These are phyloP conservation scores for Phylloscopus trochilus DNA, from an alignment of 2,113 vertebrate genomes.

Conservation along the genomic window DNA sequence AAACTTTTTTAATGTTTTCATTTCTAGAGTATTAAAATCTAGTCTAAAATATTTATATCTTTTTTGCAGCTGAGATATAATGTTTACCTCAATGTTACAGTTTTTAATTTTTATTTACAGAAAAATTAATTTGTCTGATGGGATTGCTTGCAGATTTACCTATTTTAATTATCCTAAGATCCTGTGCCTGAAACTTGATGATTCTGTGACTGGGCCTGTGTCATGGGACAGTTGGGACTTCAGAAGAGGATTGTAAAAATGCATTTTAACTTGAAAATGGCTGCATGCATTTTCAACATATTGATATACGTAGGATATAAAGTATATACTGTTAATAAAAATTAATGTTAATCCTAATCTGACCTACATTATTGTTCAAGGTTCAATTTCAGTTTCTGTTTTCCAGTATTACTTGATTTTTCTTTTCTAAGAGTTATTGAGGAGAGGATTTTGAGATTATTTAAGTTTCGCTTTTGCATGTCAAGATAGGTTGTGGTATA, in stretches of 20 bases:
- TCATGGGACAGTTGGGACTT: background rate
- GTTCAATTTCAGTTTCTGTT: background rate
- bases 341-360: background rate
- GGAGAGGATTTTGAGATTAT: background rate
- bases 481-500: background rate
- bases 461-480: background rate
- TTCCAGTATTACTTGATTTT: background rate
- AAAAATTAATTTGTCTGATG: background rate
- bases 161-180: background rate
- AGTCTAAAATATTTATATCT: background rate
- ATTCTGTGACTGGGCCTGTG: background rate
- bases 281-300: background rate
- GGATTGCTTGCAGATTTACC: background rate
- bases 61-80: background rate
- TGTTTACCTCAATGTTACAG: background rate
- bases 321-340: background rate
- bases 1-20: background rate
- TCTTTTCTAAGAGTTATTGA: background rate
- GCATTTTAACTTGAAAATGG: background rate
- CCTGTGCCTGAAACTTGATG: background rate
- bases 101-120: background rate
- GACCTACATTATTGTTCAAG: background rate
- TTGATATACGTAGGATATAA: background rate
- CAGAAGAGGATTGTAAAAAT: background rate
- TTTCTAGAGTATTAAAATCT: background rate